phyloP scores from a whole-genome alignment of 2,797 vertebrate species.

The Notolepis coatsorum region DNA sequence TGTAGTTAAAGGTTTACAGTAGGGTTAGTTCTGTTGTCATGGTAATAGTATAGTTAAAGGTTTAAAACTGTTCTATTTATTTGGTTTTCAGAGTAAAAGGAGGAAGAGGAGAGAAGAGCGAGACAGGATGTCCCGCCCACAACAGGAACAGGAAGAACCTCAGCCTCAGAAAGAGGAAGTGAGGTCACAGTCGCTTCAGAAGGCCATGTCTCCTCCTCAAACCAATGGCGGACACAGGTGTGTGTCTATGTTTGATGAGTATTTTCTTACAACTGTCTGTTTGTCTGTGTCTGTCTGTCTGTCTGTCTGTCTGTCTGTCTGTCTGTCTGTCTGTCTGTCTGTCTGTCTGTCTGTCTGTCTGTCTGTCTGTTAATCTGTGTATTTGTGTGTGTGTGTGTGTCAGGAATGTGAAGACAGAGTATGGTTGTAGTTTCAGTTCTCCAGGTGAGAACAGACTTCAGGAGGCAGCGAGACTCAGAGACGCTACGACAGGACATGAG shows the following conservation, averaged over 20 bases:
- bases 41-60: too few relatives aligned
- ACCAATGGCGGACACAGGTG: conserved; percentile 52
- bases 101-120: conserved; percentile 44
- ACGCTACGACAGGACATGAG: too few relatives aligned
- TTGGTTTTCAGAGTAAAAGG: too few relatives aligned
- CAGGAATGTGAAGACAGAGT: conserved; percentile 44
- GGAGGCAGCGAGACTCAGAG: too few relatives aligned
- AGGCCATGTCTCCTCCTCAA: conserved; percentile 13
- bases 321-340: not conserved
- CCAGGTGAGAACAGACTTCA: conserved; percentile 50
- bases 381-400: not conserved
- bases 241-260: conserved; percentile 16
- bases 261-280: not conserved
- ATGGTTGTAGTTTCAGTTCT: conserved; percentile 63
- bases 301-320: conserved; percentile 34
- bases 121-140: conserved; percentile 9
- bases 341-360: not conserved
- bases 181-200: not conserved
- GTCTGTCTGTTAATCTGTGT: not conserved
- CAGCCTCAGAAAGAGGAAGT: too few relatives aligned
- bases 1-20: too few relatives aligned
- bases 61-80: too few relatives aligned
- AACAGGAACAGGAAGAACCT: not conserved
- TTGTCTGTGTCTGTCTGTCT: not conserved
- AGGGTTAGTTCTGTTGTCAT: too few relatives aligned